Evolutionary conservation across 23 tunicate species (phyloP), one percentile per base, ranked within the genome.

Genomic region (Diplosoma virens): DNA sequence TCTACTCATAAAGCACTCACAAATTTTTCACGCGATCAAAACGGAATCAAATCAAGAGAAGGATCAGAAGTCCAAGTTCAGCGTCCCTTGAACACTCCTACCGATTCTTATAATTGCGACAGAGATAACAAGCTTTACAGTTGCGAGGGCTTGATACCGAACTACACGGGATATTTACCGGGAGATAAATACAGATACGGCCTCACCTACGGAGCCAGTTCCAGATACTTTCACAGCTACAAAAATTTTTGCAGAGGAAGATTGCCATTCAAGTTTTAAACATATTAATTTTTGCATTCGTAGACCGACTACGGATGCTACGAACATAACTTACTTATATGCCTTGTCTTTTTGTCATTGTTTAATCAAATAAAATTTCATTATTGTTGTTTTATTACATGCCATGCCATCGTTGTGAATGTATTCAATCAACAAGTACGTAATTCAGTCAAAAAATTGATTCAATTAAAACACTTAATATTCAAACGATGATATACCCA

Each of bases 141-240:
- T 32, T 59, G 86, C 28, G 76, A 67, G 16, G 99, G 99, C 1
- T 25, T 95, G 32, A 59, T 88, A 6, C 99, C 99, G 0, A 87
- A 80, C 31, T 95, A 95, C 70, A 95, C 92, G 30, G 99, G 99
- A 7, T 88, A 88, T 48, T 58, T 95, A 21, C 99, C 99, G 2
- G 99, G 99, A 0, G 91, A 95, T 45, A 95, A 88, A 54, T 88
- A 80, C 41, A 58, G 99, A 26, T 79, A 59, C 59, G 99, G 95
- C 32, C 76, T 36, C 46, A 95, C 99, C 4, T 95, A 73, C 32
- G 95, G 95, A 4, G 68, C 94, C n/a, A 87, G 90, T 58, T 80
- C 97, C 5, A 55, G 97, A 58, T 79, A 84, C 41, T 84, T 79
- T 58, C 80, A 80, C 79, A 27, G 69, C 35, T 3, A 28, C 2